Evolutionary conservation across 1,140 invertebrate species (phyloP), one percentile per base, ranked within the genome.

Genomic region (Camponotus pennsylvanicus): DNA sequence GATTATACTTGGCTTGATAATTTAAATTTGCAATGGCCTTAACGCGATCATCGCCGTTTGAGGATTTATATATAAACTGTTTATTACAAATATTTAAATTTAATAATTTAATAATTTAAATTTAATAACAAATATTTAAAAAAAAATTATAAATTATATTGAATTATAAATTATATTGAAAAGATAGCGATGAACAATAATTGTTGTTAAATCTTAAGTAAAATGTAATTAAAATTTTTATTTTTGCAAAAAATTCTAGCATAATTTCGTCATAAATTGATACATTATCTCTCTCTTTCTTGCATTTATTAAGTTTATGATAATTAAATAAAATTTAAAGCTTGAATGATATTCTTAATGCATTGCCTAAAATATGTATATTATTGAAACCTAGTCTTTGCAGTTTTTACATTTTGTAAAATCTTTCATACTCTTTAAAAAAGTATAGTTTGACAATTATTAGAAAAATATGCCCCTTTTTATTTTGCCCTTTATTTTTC

Each of bases 21-120:
- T 57, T 42, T 57, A 57, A 70, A 21, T 27, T 21, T 70, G 45
- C 7, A 13, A n/a, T 13, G 9, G 11, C 2, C 34, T 15, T 40
- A 21, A 32, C 13, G 42, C n/a, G 52, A 1, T 52, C 15, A 52
- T n/a, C 7, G 49, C 6, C 49, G 21, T 57, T 77, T 42, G 37
- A 40, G 13, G 2, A 55, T 79, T 69, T 37, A 3, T 67, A 13
- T 21, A 79, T 32, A 67, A 49, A 27, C 21, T 1, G 21, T n/a
- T 6, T 37, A 79, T 79, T 37, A 49, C 4, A 77, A 45, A 63
- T 37, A 34, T 79, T n/a, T 0, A 45, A 79, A 67, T 21, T 21
- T 21, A 21, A 21, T 21, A 21, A 21, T 21, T 37, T 61, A 21
- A 34, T 6, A 32, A n/a, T n/a, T 4, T 13, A 52, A 34, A 49